Evolutionary conservation across 1,140 invertebrate species (phyloP).

Genomic region (Heliconius hermathena): DNA sequence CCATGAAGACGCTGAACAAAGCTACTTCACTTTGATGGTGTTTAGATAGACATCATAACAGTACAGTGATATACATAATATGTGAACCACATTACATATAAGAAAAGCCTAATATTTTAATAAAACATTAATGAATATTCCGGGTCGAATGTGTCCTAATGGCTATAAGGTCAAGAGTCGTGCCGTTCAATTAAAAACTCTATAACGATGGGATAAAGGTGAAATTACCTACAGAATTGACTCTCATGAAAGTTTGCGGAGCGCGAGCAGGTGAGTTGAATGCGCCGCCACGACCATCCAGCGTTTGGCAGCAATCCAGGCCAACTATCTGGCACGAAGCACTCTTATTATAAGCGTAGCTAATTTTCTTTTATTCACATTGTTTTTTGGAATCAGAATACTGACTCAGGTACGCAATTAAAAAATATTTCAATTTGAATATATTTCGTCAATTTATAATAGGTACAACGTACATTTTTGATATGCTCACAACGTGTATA

Average conservation of each 20-base stretch:
- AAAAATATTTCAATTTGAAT: not conserved
- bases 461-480: not conserved
- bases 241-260: constrained; percentile 20
- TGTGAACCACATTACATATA: not conserved
- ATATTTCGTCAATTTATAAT: not conserved
- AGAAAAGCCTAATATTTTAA: constrained; percentile 19
- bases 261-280: constrained; percentile 49
- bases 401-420: not conserved
- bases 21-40: not conserved
- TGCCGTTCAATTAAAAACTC: not conserved
- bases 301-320: constrained; percentile 54
- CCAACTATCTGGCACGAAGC: constrained; percentile 25
- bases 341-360: constrained; percentile 23
- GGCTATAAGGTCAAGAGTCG: constrained; percentile 16
- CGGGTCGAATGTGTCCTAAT: constrained; percentile 25
- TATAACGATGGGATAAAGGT: not conserved
- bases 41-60: not conserved
- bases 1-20: not conserved
- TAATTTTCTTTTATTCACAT: constrained; percentile 20
- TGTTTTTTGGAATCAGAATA: constrained; percentile 8
- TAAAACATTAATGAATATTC: constrained; percentile 31
- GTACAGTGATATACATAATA: not conserved
- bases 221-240: constrained; percentile 7
- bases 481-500: not conserved
- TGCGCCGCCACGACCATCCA: constrained; percentile 40